Evolutionary conservation across 2,113 vertebrate species (phyloP), one percentile per base, ranked within the genome.

Genomic region (Nothocercus nigrocapillus): DNA sequence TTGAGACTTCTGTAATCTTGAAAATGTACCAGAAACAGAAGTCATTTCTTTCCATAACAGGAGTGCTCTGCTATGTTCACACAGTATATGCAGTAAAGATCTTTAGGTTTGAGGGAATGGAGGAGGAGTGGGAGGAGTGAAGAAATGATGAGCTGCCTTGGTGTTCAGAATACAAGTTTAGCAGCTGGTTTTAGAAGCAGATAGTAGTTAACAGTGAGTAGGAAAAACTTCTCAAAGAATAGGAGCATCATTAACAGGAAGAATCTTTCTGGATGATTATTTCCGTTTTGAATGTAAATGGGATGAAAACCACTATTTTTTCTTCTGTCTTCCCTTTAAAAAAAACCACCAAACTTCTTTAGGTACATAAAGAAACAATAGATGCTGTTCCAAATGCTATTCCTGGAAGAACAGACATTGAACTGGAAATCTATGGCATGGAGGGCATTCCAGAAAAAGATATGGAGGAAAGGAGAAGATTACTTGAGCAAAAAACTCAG

Each of bases 291-390:
- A 85, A 49, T 54, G 27, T 54, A 28, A 53, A 36, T 20, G 62
- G 27, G 5, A 32, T 64, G 68, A 72, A 51, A 49, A 81, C 5
- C 5, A 16, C 0, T 0, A 20, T 27, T 44, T 25, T 25, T 18
- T 28, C 25, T 27, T 21, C 25, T 27, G 15, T 28, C 10, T 40
- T 20, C 30, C 28, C 36, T 51, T 24, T 6, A 47, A 47, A 47
- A 19, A 47, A 47, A 47, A 7, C 42, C 42, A 42, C 42, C 36
- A 51, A 51, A 36, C 21, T 66, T 12, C 54, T 92, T 88, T 95
- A 99, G 99, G 99, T 99, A 22, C 99, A 99, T 97, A 99, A 99
- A 97, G 99, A 99, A 97, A 99, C 99, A 14, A 99, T 99, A 97
- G 99, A 99, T 89, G 99, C 99, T 77, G 99, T 99, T 92, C 99